Evolutionary conservation across 2,888 invertebrate genomes (phyloP).

Genomic region (Tetranychus piercei): DNA sequence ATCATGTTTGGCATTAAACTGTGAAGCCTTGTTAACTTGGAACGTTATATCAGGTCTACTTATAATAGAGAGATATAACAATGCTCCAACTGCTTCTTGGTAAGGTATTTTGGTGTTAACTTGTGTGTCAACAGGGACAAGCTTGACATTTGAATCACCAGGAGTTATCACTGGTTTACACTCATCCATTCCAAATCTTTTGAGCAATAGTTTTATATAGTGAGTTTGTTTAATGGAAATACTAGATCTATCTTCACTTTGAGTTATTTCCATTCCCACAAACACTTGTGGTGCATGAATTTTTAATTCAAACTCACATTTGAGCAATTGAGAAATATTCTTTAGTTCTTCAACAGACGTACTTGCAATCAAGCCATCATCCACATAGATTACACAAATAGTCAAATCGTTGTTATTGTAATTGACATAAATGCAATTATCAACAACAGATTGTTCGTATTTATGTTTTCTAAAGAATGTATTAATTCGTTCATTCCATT

Average conservation of each 20-base stretch:
- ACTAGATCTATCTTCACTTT: not conserved
- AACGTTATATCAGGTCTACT: not conserved
- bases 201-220: slow-evolving; percentile 3
- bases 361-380: slow-evolving; percentile 16
- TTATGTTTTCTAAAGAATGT: too few species aligned
- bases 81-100: too few species aligned
- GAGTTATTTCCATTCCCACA: slow-evolving; percentile 14
- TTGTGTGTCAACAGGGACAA: too few species aligned
- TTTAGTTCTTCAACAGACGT: too few species aligned
- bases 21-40: not conserved
- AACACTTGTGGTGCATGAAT: not conserved
- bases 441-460: too few species aligned
- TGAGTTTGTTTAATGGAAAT: not conserved
- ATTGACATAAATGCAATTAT: too few species aligned
- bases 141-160: too few species aligned
- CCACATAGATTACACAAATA: slow-evolving; percentile 22
- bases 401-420: too few species aligned
- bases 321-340: not conserved
- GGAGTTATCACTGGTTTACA: slow-evolving; percentile 8
- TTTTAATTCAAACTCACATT: slow-evolving; percentile 7
- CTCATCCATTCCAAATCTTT: slow-evolving; percentile 10
- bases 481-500: too few species aligned
- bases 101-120: too few species aligned
- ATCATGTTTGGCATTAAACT: not conserved
- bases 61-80: too few species aligned